Conservation (phyloP, 2,113 vertebrate genomes). For the Grus americana region DNA sequence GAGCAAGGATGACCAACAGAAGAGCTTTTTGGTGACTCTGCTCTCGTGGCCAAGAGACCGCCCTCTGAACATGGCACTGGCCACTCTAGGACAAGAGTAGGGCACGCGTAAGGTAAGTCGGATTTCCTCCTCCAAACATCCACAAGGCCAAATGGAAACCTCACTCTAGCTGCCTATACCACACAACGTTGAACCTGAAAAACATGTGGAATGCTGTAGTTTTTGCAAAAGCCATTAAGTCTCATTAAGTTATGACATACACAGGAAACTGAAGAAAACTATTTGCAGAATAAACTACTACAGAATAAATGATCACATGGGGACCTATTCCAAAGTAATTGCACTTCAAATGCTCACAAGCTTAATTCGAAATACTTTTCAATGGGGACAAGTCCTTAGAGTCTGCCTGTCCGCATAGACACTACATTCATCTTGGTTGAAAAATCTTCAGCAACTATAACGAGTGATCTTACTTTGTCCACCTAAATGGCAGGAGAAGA, state of each 20-base stretch:
- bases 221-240: background rate
- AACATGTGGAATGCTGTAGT: background rate
- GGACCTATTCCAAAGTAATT: background rate
- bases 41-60: background rate
- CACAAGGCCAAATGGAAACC: background rate
- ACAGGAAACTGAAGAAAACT: background rate
- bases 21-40: background rate
- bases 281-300: background rate
- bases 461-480: background rate
- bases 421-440: background rate
- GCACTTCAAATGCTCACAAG: background rate
- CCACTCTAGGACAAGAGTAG: background rate
- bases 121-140: background rate
- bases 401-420: rapidly evolving
- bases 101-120: rapidly evolving
- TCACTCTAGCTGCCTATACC: background rate
- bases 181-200: background rate
- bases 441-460: background rate
- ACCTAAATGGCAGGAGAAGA: background rate
- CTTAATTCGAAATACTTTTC: background rate
- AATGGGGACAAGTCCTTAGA: background rate
- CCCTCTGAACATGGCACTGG: background rate
- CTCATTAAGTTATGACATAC: background rate
- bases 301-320: background rate
- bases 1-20: background rate